Evolutionary conservation across 2,888 invertebrate species (phyloP).

Genomic region (Taenaris catops): DNA sequence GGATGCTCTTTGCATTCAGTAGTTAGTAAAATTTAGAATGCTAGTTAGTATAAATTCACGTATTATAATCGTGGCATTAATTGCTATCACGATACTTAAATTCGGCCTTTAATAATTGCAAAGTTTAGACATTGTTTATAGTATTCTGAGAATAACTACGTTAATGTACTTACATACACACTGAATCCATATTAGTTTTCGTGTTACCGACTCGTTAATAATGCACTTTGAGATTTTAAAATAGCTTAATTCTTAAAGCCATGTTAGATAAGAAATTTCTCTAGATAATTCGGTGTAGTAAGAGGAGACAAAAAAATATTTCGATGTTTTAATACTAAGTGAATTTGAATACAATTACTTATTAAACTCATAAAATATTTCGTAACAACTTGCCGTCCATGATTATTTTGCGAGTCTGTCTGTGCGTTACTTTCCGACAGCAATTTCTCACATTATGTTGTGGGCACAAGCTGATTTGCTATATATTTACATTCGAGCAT

Average conservation of each 20-base stretch:
- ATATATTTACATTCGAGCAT: conserved; percentile 40
- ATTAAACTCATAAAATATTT: conserved; percentile 21
- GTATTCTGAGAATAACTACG: conserved; percentile 3
- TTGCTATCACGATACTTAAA: conserved; percentile 18
- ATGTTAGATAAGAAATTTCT: conserved; percentile 8
- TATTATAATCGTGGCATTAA: conserved; percentile 40
- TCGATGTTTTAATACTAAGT: conserved; percentile 13
- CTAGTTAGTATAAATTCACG: conserved; percentile 75
- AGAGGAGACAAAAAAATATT: conserved; percentile 5
- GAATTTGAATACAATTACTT: conserved; percentile 6
- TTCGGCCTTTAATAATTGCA: conserved; percentile 13
- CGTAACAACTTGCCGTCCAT: conserved; percentile 69
- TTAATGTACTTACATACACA: conserved; percentile 16
- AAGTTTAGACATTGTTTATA: conserved; percentile 6
- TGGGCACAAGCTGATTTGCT: conserved; percentile 31
- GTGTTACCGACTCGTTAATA: conserved; percentile 50
- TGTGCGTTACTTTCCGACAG: conserved; percentile 34
- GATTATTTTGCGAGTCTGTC: conserved; percentile 65
- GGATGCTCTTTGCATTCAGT: conserved; percentile 69
- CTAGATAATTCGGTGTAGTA: conserved; percentile 9
- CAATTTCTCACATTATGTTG: conserved; percentile 39
- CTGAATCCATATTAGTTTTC: conserved; percentile 15
- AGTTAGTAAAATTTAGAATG: conserved; percentile 79
- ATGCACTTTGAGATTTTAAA: conserved; percentile 54
- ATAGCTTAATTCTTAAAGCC: neutral